phyloP scores from a whole-genome alignment of 2,888 invertebrate genomes.

The Hypomecis punctinalis region DNA sequence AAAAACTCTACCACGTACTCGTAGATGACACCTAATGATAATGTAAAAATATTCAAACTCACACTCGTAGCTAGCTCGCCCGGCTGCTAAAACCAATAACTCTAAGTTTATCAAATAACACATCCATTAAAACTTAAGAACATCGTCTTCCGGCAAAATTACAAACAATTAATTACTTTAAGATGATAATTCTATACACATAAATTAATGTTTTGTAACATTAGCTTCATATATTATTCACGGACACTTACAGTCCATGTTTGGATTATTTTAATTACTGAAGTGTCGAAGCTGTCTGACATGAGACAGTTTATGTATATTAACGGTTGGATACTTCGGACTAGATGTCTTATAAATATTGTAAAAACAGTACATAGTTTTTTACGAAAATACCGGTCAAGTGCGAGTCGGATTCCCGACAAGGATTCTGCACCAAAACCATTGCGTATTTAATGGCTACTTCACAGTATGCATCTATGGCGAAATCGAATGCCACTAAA shows the following conservation, averaged over 20 bases:
- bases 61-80: not conserved
- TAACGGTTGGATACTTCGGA: not conserved
- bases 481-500: too few relatives aligned
- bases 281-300: not conserved
- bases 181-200: slow-evolving; percentile 36
- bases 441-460: too few relatives aligned
- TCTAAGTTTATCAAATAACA: slow-evolving; percentile 15
- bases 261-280: slow-evolving; percentile 17
- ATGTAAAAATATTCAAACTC: too few relatives aligned
- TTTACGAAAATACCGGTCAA: too few relatives aligned
- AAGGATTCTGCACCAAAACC: too few relatives aligned
- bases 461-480: too few relatives aligned
- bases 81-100: slow-evolving; percentile 6
- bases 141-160: slow-evolving; percentile 37
- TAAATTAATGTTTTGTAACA: slow-evolving; percentile 35
- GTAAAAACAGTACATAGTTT: not conserved
- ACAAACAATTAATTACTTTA: slow-evolving; percentile 47
- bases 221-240: slow-evolving; percentile 23
- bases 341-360: not conserved
- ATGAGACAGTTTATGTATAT: slow-evolving; percentile 1
- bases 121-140: slow-evolving; percentile 13
- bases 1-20: too few relatives aligned
- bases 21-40: too few relatives aligned
- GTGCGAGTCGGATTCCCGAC: too few relatives aligned
- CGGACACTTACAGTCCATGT: slow-evolving; percentile 16